Percentiles rank a stretch among this genome's conserved stretches.
These are phyloP conservation scores for Sarcoramphus papa DNA, from an alignment of 2,797 vertebrate genomes.

Conservation along the genomic window DNA sequence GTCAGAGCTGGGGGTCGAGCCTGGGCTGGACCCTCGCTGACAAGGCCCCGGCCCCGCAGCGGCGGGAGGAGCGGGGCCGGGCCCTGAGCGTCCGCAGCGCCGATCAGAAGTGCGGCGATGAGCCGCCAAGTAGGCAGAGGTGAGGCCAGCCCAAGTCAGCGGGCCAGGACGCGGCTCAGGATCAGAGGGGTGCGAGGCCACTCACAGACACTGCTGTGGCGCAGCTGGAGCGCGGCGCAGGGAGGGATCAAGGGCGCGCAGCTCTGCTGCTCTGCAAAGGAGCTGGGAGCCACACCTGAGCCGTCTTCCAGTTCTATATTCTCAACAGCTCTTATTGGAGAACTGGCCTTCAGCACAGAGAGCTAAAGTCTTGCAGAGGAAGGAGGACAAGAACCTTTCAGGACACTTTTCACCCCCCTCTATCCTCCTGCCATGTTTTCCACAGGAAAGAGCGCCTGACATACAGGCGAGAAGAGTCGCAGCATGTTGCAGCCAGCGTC, in stretches of 20 bases:
- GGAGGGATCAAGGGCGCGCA: rapidly evolving
- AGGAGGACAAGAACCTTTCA: no score
- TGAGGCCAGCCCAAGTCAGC: no score
- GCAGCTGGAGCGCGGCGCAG: rapidly evolving
- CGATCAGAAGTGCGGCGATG: no score
- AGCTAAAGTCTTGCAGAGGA: no score
- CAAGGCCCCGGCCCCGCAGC: background rate
- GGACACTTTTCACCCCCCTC: no score
- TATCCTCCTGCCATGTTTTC: background rate
- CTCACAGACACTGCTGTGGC: no score
- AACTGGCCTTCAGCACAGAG: background rate
- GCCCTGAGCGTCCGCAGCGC: no score
- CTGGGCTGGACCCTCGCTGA: background rate
- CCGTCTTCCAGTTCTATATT: rapidly evolving
- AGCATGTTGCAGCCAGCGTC: background rate
- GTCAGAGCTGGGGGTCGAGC: background rate
- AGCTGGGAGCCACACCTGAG: no score
- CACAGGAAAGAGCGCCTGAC: no score
- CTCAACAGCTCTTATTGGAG: background rate
- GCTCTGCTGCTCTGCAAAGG: no score
- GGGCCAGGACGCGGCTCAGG: no score
- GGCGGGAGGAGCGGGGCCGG: background rate
- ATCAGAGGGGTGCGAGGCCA: background rate
- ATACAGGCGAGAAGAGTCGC: rapidly evolving
- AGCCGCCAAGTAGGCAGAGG: background rate